Conservation (phyloP, 2,888 invertebrate species). For the Creontiades dilutus region DNA sequence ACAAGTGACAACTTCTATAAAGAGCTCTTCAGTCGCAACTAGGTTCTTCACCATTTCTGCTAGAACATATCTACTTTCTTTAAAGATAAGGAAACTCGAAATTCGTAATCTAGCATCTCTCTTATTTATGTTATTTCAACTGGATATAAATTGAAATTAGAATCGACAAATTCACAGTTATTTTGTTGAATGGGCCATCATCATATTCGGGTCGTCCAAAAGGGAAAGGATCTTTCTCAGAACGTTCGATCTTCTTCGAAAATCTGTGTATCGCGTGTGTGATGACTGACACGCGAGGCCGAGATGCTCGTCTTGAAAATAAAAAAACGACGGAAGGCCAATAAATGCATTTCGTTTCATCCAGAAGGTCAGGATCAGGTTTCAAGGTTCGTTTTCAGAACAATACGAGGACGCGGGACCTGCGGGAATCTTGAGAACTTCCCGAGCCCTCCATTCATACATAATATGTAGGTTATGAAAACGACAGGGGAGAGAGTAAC, state of each 20-base stretch:
- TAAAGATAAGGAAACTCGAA: too few relatives aligned
- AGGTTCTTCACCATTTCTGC: too few relatives aligned
- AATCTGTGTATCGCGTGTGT: background rate
- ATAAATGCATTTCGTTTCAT: background rate
- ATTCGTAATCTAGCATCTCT: too few relatives aligned
- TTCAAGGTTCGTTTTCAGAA: slow-evolving; percentile 6
- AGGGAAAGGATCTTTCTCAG: slow-evolving; percentile 23
- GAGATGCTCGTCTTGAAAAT: background rate
- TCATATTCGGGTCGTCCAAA: background rate
- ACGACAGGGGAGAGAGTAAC: background rate
- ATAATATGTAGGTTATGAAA: slow-evolving; percentile 56
- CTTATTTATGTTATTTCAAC: background rate
- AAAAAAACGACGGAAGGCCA: background rate
- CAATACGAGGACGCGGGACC: slow-evolving; percentile 33
- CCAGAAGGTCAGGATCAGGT: slow-evolving; percentile 20
- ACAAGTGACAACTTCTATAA: too few relatives aligned
- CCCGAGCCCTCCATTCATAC: slow-evolving; percentile 45
- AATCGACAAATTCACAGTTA: background rate
- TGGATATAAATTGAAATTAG: background rate
- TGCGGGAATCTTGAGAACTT: slow-evolving; percentile 18
- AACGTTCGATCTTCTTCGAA: background rate
- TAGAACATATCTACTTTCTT: too few relatives aligned
- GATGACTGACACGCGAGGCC: slow-evolving; percentile 14
- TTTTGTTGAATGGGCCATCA: too few relatives aligned
- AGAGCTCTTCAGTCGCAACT: too few relatives aligned